Conservation (phyloP, 2,888 invertebrate species). For the Sphinx pinastri region DNA sequence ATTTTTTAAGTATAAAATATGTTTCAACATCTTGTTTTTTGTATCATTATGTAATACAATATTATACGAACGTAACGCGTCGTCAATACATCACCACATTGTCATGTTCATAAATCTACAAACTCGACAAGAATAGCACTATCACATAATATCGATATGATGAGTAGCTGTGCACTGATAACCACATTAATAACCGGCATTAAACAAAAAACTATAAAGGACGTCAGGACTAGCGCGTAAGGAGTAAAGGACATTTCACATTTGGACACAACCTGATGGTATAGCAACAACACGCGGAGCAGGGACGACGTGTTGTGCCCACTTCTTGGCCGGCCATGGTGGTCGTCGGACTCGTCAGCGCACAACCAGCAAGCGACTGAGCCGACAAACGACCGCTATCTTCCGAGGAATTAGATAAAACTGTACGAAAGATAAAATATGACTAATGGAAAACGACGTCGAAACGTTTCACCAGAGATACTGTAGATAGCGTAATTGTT, state of each 20-base stretch:
- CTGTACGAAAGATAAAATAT: slow-evolving; percentile 62
- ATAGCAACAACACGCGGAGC: slow-evolving; percentile 47
- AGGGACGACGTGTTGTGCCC: slow-evolving; percentile 42
- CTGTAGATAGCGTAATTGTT: slow-evolving; percentile 45
- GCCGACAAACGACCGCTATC: slow-evolving; percentile 47
- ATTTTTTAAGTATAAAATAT: too few species aligned
- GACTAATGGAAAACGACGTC: slow-evolving; percentile 59
- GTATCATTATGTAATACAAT: not conserved
- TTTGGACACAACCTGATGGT: slow-evolving; percentile 46
- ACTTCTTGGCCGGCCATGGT: slow-evolving; percentile 45
- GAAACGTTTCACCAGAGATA: slow-evolving; percentile 41
- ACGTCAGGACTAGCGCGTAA: not conserved
- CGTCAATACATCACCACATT: not conserved
- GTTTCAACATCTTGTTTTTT: not conserved
- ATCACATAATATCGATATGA: not conserved
- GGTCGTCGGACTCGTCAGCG: slow-evolving; percentile 40
- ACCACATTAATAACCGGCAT: not conserved
- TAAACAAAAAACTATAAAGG: not conserved
- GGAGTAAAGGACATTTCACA: not conserved
- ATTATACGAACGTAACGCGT: not conserved
- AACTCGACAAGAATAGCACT: not conserved
- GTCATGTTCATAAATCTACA: not conserved
- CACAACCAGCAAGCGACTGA: slow-evolving; percentile 41
- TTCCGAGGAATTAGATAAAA: slow-evolving; percentile 59
- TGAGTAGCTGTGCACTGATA: not conserved